These are phyloP conservation scores for Hydropsyche betteni DNA, from an alignment of 2,888 invertebrate genomes.

Conservation along the genomic window DNA sequence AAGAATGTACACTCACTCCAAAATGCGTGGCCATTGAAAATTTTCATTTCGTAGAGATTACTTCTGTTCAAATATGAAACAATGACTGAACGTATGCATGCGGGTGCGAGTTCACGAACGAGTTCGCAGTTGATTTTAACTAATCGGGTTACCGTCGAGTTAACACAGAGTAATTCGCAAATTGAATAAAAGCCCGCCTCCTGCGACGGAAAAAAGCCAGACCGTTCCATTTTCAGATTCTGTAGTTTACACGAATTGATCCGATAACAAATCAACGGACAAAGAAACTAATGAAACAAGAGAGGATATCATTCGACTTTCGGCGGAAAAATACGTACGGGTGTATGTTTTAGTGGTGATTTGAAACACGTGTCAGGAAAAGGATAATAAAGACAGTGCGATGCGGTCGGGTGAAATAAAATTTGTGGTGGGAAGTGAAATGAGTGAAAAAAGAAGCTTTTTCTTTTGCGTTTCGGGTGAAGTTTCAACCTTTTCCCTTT, in stretches of 20 bases:
- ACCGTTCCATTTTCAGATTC: background rate
- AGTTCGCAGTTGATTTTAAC: background rate
- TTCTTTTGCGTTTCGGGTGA: background rate
- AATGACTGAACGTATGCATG: background rate
- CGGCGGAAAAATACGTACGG: background rate
- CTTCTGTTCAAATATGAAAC: no score
- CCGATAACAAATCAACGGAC: no score
- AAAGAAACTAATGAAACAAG: background rate
- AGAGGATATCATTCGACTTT: background rate
- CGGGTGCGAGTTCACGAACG: background rate
- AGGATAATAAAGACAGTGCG: slow-evolving; percentile 4
- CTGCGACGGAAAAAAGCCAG: background rate
- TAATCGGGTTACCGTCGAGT: background rate
- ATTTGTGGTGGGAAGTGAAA: no score
- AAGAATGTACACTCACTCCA: no score
- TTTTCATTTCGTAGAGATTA: no score
- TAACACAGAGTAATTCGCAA: background rate
- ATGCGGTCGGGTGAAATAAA: background rate
- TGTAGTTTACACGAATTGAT: background rate
- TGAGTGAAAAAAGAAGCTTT: no score
- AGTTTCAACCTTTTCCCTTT: slow-evolving; percentile 14
- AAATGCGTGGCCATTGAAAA: no score
- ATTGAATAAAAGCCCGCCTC: background rate
- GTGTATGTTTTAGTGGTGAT: background rate
- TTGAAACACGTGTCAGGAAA: background rate